Percentiles rank a stretch among this genome's conserved stretches.
Conservation (phyloP, 2,113 vertebrate species). For the Puffinus mauretanicus region DNA sequence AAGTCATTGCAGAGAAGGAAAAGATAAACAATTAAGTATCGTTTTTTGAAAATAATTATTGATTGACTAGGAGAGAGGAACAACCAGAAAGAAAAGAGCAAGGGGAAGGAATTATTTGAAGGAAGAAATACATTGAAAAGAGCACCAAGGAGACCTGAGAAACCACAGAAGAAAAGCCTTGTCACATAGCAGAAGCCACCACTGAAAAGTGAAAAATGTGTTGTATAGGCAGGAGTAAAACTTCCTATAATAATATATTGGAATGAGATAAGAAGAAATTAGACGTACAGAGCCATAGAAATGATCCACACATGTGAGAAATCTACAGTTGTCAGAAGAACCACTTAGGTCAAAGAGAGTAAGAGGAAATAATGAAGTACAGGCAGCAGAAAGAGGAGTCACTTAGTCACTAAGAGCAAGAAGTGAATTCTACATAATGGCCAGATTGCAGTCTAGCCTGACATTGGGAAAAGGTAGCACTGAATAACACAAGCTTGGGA, state of each 20-base stretch:
- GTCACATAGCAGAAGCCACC: background rate
- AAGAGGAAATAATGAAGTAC: constrained; percentile 6
- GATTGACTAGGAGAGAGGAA: background rate
- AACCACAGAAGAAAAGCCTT: background rate
- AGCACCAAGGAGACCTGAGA: background rate
- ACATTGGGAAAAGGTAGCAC: background rate
- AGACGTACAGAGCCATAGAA: background rate
- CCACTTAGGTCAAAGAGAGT: background rate
- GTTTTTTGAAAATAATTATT: background rate
- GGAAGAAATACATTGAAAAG: background rate
- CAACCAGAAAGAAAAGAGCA: background rate
- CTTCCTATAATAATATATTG: background rate
- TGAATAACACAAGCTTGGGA: background rate
- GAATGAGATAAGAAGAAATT: background rate
- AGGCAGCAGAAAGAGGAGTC: background rate
- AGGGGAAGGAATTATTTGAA: background rate
- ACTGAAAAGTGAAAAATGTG: background rate
- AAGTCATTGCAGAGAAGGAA: background rate
- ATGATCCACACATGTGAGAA: background rate
- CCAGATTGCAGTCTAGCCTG: background rate
- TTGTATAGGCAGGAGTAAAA: constrained; percentile 2
- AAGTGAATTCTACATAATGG: background rate
- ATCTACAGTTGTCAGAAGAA: background rate
- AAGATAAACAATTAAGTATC: background rate
- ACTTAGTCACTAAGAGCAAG: background rate